Conservation (phyloP, 2,797 vertebrate species). For the Pterois miles region DNA sequence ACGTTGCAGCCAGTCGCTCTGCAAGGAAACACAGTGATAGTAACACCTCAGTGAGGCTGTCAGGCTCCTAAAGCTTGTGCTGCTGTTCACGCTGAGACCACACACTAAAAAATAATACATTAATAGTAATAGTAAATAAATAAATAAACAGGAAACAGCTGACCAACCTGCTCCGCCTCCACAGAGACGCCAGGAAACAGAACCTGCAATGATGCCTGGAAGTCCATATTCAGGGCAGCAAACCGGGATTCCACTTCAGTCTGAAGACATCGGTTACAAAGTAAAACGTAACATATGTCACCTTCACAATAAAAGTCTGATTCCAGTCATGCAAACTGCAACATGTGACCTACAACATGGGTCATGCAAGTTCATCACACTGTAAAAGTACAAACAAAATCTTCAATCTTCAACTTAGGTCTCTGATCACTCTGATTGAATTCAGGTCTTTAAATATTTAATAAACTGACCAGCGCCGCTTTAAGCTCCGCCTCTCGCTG, state of each 20-base stretch:
- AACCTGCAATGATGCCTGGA: conserved; percentile 76
- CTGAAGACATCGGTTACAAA: too few species aligned
- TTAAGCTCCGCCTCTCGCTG: conserved; percentile 29
- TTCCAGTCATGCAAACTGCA: too few species aligned
- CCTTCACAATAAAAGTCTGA: not conserved
- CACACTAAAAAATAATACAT: not conserved
- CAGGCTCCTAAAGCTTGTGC: not conserved
- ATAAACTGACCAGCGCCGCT: conserved; percentile 13
- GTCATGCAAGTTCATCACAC: too few species aligned
- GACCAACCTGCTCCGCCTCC: conserved; percentile 81
- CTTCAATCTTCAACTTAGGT: too few species aligned
- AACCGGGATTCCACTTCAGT: conserved; percentile 78
- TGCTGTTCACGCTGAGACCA: not conserved
- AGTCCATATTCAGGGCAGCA: conserved; percentile 52
- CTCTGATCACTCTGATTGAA: not conserved
- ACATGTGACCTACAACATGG: too few species aligned
- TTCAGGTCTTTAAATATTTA: not conserved
- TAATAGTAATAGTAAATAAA: not conserved
- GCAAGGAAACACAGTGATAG: not conserved
- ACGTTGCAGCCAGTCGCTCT: conserved; percentile 85
- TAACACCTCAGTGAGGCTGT: not conserved
- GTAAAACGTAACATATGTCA: not conserved
- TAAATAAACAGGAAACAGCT: not conserved
- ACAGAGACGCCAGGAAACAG: conserved; percentile 79
- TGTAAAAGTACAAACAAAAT: too few species aligned